Evolutionary conservation across 2,888 invertebrate species (phyloP), one percentile per base, ranked within the genome.

Genomic region (Cyrtodaria siliqua): DNA sequence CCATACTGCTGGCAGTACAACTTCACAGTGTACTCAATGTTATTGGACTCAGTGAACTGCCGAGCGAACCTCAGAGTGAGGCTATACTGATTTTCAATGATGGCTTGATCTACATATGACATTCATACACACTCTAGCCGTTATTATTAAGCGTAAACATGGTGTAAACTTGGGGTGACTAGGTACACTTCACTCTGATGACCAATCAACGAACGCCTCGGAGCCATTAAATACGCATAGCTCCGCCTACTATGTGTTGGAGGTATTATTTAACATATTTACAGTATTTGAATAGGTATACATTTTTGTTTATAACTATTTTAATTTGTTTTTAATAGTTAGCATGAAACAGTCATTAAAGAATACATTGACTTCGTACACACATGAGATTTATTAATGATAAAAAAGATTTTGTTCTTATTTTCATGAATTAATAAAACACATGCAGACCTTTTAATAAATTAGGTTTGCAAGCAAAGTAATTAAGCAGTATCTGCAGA

Each of bases 131-230:
- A 47, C 44, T 42, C 47, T 40, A 71, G 63, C 63, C 57, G 40
- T 44, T 62, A 63, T 38, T 63, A 63, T 57, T 57, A 42, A 57
- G 63, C 59, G 57, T 71, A 63, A 63, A 71, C 52, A 23, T 71
- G 38, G 44, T 76, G 67, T 71, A 85, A 76, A 75, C 81, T 83
- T 60, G 83, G 69, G 89, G 87, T 89, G 82, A 87, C 79, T 85
- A 73, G 78, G 89, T 89, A 75, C 89, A 89, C 61, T 71, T 59
- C 73, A 75, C 75, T 60, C 67, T 63, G 44, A 50, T 70, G 77
- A 72, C 89, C 89, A 89, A 89, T 87, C 83, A 83, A 24, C 77
- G 47, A 24, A 66, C 57, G 66, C 76, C 80, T 73, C 57, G 20
- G 20, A 73, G 76, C 69, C 42, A 70, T 69, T 66, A 29, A 50